phyloP scores from a whole-genome alignment of 2,797 vertebrate species.

The Enteromius radiatus region DNA sequence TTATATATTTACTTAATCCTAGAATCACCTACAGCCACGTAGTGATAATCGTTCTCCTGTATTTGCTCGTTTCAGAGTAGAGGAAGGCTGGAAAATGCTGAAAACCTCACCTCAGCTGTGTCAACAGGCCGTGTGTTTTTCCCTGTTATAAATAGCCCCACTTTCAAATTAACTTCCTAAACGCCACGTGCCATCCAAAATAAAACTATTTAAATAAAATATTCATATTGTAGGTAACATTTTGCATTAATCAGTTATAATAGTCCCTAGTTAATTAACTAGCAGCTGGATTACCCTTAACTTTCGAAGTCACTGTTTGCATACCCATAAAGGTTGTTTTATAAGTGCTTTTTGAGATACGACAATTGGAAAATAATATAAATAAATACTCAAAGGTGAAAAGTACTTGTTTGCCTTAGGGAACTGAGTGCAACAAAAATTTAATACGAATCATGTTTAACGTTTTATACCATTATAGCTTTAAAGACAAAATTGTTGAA shows the following conservation, averaged over 20 bases:
- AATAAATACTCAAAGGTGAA: slow-evolving; percentile 4
- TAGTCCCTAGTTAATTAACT: neutral
- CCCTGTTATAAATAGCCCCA: slow-evolving; percentile 50
- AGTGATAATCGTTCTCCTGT: slow-evolving; percentile 31
- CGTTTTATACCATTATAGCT: neutral
- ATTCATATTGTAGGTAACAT: neutral
- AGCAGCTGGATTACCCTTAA: neutral
- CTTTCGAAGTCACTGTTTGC: neutral
- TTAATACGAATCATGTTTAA: neutral
- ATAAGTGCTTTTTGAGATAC: neutral
- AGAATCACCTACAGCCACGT: slow-evolving; percentile 22
- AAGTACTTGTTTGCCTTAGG: neutral
- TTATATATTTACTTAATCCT: slow-evolving; percentile 4
- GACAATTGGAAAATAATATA: neutral
- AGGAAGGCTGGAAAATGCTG: slow-evolving; percentile 57
- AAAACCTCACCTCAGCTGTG: slow-evolving; percentile 66
- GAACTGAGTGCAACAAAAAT: neutral
- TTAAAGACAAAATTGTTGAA: neutral
- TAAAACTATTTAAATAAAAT: slow-evolving; percentile 39
- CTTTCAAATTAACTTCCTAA: slow-evolving; percentile 53
- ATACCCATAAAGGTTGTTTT: neutral
- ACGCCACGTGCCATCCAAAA: slow-evolving; percentile 46
- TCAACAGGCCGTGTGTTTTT: slow-evolving; percentile 60
- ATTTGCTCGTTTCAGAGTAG: slow-evolving; percentile 37
- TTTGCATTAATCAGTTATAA: neutral